Percentiles rank a stretch among this genome's conserved stretches.
phyloP scores from a whole-genome alignment of 2,113 vertebrate genomes.

The Micromys minutus region DNA sequence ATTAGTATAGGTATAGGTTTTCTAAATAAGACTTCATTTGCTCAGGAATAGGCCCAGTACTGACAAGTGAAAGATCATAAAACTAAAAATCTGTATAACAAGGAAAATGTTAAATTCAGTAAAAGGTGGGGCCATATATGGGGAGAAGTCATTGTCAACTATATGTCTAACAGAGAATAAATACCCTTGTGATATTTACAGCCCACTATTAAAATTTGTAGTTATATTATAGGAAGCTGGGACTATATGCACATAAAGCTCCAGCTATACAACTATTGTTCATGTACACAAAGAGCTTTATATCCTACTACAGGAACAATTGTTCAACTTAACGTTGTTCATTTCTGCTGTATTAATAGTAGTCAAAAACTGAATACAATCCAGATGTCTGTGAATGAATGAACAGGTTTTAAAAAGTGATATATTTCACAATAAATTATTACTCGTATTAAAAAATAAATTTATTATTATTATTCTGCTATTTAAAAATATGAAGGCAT shows the following conservation, averaged over 20 bases:
- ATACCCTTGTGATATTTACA: background rate
- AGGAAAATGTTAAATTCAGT: background rate
- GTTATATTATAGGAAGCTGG: background rate
- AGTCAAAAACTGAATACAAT: background rate
- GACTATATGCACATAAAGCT: background rate
- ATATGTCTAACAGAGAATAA: background rate
- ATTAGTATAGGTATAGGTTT: background rate
- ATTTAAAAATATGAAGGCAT: background rate
- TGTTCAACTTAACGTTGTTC: background rate
- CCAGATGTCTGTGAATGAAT: background rate
- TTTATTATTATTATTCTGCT: background rate
- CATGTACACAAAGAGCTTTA: background rate
- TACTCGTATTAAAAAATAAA: too few relatives aligned
- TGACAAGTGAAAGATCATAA: background rate
- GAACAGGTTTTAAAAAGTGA: background rate
- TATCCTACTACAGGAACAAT: background rate
- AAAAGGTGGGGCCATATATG: background rate
- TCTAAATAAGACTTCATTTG: background rate
- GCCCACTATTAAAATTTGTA: background rate
- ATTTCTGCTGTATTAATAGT: background rate
- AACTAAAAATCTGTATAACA: background rate
- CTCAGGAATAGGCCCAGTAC: background rate
- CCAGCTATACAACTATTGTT: background rate
- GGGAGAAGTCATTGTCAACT: background rate
- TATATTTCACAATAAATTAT: background rate